Conservation (phyloP, 64 coral and sea anemone species). For the Anthopleura sola region DNA sequence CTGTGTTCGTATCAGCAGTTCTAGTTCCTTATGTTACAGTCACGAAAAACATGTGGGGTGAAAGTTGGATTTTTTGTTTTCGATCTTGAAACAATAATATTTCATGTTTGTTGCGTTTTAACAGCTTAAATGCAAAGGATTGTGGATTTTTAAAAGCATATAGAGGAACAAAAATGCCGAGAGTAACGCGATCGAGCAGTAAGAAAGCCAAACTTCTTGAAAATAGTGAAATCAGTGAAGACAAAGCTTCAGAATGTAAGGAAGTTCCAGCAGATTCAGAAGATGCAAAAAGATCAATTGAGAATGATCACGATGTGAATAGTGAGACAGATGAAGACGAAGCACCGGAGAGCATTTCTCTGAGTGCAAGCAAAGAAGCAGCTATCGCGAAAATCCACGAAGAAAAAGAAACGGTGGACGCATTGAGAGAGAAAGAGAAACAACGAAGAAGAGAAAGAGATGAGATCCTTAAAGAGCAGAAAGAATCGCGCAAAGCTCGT, state of each 20-base stretch:
- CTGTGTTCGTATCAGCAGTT: neutral
- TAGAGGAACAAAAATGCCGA: neutral
- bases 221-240: neutral
- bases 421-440: slow-evolving; percentile 51
- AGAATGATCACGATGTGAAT: neutral
- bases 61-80: neutral
- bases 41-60: neutral
- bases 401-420: slow-evolving; percentile 41
- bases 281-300: neutral
- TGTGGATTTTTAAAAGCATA: neutral
- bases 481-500: slow-evolving; percentile 52
- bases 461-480: slow-evolving; percentile 56
- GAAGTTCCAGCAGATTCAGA: neutral
- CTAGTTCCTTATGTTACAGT: neutral
- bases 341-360: slow-evolving; percentile 70
- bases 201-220: neutral
- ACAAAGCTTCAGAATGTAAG: neutral
- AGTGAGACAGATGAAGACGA: slow-evolving; percentile 31
- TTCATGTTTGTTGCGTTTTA: neutral
- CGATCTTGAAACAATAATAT: neutral
- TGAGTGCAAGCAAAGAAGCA: slow-evolving; percentile 61
- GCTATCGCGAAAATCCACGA: slow-evolving; percentile 42
- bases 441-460: slow-evolving; percentile 64
- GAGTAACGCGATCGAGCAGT: neutral
- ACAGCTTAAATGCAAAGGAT: neutral